Base-by-base conservation (phyloP, 2,888 invertebrate genomes). In the Drosophila algonquin region DNA sequence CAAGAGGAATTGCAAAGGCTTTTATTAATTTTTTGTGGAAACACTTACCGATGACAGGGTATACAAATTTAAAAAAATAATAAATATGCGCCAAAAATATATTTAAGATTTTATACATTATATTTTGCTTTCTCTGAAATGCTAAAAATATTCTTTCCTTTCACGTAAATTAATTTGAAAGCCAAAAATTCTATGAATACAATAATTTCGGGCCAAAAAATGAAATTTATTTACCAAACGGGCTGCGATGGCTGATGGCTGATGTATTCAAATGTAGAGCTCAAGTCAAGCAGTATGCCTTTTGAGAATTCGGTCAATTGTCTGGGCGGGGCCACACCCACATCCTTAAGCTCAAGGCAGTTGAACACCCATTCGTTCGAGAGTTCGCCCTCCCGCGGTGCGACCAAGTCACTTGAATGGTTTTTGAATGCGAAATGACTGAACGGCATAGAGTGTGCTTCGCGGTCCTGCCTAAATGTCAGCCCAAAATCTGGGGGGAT, bases 371-470 rank as follows among this genome's bases (percentile, higher is more conserved):
- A 32, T 32, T 32, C 35, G 4, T 53, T 51, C 35, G 21, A 30
- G 8, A 30, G 30, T 4, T 18, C 45, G 48, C 67, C 59, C 74
- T 48, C 73, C 74, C 73, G 57, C 27, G 61, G 75, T 24, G 55
- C 48, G 56, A 46, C 60, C 35, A 50, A 60, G 54, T 48, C 58
- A 56, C 55, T 65, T 50, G 76, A 64, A 72, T 73, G 63, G 69
- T 57, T 67, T 67, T 59, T 77, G 85, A 86, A 80, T 83, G 67
- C 63, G 51, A 80, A 87, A 80, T 78, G 63, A 60, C 46, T 77
- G 62, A 68, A 76, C 56, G 47, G 48, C 68, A 55, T 52, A 55
- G 58, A 40, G 40, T 40, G n/a, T 40, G 40, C 67, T 58, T 69
- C 57, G 57, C 45, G 44, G 50, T 48, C 54, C 57, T 65, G 79